Evolutionary conservation across 92 coral and sea anemone species (phyloP).

Genomic region (Porites rus): DNA sequence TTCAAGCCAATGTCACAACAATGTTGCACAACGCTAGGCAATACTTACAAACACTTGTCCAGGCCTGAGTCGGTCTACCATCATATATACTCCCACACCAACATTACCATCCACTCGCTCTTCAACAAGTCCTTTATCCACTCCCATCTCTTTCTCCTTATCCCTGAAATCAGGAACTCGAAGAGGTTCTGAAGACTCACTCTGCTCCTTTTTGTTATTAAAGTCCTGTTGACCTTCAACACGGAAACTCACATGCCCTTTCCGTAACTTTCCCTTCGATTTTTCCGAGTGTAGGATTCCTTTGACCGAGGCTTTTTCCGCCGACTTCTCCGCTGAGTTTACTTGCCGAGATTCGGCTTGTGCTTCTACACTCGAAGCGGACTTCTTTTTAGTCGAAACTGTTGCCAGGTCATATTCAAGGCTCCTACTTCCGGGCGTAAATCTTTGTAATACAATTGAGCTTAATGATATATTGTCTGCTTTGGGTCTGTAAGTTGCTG

Average conservation of each 20-base stretch:
- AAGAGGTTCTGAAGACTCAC: not conserved
- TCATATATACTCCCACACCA: conserved; percentile 89
- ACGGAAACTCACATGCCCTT: conserved; percentile 18
- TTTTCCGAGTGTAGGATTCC: conserved; percentile 44
- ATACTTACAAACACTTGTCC: conserved; percentile 85
- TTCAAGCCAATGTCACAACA: too few relatives aligned
- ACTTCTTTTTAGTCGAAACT: not conserved
- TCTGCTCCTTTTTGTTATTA: not conserved
- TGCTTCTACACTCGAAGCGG: not conserved
- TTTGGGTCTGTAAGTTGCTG: conserved; percentile 10
- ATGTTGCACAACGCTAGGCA: not conserved
- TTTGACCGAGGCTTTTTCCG: not conserved
- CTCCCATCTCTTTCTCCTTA: not conserved
- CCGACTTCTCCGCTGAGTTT: not conserved
- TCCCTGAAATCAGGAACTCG: not conserved
- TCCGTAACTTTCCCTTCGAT: not conserved
- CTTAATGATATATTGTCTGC: conserved; percentile 21
- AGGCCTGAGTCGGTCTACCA: conserved; percentile 73
- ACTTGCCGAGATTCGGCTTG: not conserved
- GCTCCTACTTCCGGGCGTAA: not conserved
- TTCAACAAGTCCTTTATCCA: conserved; percentile 27
- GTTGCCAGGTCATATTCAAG: not conserved
- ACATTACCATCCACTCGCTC: conserved; percentile 27
- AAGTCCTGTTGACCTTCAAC: not conserved
- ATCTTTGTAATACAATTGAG: conserved; percentile 23